A percentile compares a stretch with the other conserved stretches of the same genome.
These are phyloP conservation scores for Gopherus flavomarginatus DNA, from an alignment of 2,113 vertebrate genomes.

Conservation along the genomic window DNA sequence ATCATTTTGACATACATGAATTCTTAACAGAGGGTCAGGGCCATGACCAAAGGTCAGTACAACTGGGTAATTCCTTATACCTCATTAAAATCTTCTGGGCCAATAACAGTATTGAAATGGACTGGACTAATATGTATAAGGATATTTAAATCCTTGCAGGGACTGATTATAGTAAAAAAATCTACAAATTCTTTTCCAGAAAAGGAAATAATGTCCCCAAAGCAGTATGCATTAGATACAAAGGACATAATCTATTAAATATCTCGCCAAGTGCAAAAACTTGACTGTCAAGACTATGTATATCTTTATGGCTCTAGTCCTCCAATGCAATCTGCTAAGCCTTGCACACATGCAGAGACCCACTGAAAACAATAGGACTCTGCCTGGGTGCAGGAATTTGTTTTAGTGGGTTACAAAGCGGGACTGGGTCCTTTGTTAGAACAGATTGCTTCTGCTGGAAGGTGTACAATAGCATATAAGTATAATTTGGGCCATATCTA, in stretches of 20 bases:
- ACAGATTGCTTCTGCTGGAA: not conserved
- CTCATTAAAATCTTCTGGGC: not conserved
- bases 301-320: not conserved
- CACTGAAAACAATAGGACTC: not conserved
- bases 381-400: not conserved
- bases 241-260: not conserved
- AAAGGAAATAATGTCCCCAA: not conserved
- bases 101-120: not conserved
- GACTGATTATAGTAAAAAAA: not conserved
- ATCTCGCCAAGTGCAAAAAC: not conserved
- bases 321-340: not conserved
- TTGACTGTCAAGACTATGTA: not conserved
- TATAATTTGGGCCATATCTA: not conserved
- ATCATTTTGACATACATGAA: not conserved
- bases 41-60: not conserved
- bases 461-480: not conserved
- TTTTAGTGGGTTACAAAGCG: not conserved
- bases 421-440: not conserved
- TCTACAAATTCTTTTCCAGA: not conserved
- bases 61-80: not conserved
- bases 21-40: not conserved
- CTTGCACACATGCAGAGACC: not conserved
- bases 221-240: not conserved
- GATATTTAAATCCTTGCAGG: not conserved
- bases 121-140: not conserved